Conservation (phyloP, 2,113 vertebrate species). For the Nesogale talazaci region DNA sequence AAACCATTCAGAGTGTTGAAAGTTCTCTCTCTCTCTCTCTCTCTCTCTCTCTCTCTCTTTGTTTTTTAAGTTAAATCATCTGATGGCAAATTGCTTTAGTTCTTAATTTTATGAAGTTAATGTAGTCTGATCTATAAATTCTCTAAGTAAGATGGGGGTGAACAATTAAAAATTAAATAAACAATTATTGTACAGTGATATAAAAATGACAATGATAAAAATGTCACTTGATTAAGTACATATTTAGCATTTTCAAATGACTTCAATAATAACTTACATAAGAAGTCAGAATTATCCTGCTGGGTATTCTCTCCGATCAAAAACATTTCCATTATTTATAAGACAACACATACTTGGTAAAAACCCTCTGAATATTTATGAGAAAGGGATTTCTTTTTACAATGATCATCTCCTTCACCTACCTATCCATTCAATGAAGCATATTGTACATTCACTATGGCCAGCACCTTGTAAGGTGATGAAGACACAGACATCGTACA, state of each 20-base stretch:
- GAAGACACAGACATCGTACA: neutral
- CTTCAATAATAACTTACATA: slow-evolving; percentile 48
- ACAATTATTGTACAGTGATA: slow-evolving; percentile 32
- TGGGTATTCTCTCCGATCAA: neutral
- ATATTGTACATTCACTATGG: neutral
- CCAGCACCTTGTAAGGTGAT: neutral
- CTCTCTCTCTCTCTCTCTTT: too few species aligned
- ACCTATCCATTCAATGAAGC: slow-evolving; percentile 38
- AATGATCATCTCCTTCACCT: neutral
- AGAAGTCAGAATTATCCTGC: slow-evolving; percentile 37
- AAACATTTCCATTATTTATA: slow-evolving; percentile 17
- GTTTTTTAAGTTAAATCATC: slow-evolving; percentile 50
- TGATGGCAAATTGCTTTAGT: slow-evolving; percentile 47
- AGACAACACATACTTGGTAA: slow-evolving; percentile 42
- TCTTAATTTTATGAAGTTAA: slow-evolving; percentile 61
- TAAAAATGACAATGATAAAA: slow-evolving; percentile 46
- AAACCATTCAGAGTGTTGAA: neutral
- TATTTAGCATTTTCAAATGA: slow-evolving; percentile 55
- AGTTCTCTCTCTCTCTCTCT: neutral
- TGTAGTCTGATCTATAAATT: slow-evolving; percentile 50
- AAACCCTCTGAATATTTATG: slow-evolving; percentile 7
- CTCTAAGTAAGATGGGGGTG: slow-evolving; percentile 48
- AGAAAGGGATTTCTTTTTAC: neutral
- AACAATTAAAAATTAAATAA: slow-evolving; percentile 43
- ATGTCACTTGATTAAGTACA: slow-evolving; percentile 45